Base-by-base conservation (phyloP, 2,888 invertebrate species). In the Luperina testacea region DNA sequence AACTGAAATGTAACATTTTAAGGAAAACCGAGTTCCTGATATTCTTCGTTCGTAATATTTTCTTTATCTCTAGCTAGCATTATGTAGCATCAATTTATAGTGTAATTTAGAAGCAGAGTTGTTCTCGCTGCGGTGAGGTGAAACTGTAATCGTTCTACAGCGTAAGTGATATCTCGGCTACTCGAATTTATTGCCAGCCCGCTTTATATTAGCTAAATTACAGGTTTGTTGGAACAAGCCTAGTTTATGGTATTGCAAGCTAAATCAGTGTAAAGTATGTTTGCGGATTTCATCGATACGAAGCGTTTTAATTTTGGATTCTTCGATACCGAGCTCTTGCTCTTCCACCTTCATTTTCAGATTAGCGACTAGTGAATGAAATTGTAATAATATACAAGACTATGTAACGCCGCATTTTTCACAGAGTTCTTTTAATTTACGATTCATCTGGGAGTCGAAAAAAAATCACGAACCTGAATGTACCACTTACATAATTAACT, bases 241-340 rank as follows among this genome's bases (percentile, higher is more conserved):
- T 77, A 59, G 74, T 88, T 84, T 77, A 77, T 79, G 63, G 74
- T 81, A 82, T 88, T 67, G 76, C 68, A 27, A 83, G 70, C 64
- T 83, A 81, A 83, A 84, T 81, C 83, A 84, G 59, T 64, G 53
- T 71, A 76, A 57, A 85, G 78, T 85, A 85, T 80, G 75, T 85
- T 86, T 78, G 76, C 64, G 63, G 65, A 76, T 78, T 88, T 83
- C 78, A 77, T 73, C 78, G 78, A 82, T 77, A 67, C 71, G 24
- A 48, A 64, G 38, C 48, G 65, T 77, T 85, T 83, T 75, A 38
- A 77, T 72, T 79, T 85, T 64, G 53, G 72, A 65, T 75, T 48
- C 59, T 77, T 69, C 20, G 27, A 77, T 82, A 74, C 15, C 42
- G 51, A 84, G 45, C n/a, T 72, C 5, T 53, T 42, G 45, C n/a